Evolutionary conservation across 1,140 invertebrate species (phyloP).

Genomic region (Linepithema humile): DNA sequence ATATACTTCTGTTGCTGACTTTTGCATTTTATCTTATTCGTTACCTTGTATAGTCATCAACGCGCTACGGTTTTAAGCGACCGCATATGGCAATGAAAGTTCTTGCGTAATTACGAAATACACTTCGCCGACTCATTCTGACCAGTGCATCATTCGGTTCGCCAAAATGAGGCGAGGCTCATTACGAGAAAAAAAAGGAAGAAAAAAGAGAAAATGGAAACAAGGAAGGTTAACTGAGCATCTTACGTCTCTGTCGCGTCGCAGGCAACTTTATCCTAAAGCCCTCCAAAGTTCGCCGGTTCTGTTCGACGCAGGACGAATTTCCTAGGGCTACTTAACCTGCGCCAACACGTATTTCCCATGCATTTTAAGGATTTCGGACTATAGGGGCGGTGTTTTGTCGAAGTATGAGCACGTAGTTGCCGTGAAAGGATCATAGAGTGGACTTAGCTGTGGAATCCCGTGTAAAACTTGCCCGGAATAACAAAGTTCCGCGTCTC

Average conservation of each 20-base stretch:
- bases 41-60: constrained; percentile 49
- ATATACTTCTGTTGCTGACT: too few relatives aligned
- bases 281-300: constrained; percentile 51
- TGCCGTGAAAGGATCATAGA: constrained; percentile 83
- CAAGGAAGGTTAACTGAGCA: constrained; percentile 13
- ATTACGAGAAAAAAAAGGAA: background rate
- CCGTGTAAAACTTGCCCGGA: constrained; percentile 83
- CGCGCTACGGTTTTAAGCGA: background rate
- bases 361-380: constrained; percentile 83
- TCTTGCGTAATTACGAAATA: constrained; percentile 34
- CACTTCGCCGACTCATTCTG: constrained; percentile 22
- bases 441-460: constrained; percentile 83
- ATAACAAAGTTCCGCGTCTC: constrained; percentile 81
- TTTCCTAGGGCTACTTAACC: constrained; percentile 77
- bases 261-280: constrained; percentile 52
- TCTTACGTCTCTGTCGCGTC: constrained; percentile 35
- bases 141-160: constrained; percentile 10
- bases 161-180: background rate
- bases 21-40: background rate
- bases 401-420: constrained; percentile 84
- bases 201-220: background rate
- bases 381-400: constrained; percentile 81
- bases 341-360: constrained; percentile 81
- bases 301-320: constrained; percentile 73
- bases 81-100: constrained; percentile 47